Evolutionary conservation across 2,797 vertebrate genomes (phyloP).

Genomic region (Mus minutoides): DNA sequence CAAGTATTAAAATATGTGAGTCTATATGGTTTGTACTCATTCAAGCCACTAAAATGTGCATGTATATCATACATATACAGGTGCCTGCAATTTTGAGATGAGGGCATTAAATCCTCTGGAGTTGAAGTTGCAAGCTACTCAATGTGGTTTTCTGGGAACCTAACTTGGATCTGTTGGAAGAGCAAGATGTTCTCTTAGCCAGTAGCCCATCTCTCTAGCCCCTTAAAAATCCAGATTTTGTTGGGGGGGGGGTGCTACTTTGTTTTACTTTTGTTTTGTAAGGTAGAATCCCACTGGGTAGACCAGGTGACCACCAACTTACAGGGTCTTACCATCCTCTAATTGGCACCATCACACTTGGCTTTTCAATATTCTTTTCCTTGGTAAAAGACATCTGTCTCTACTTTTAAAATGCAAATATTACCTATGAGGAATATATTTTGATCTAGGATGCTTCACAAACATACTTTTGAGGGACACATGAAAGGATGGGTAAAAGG

Average conservation of each 20-base stretch:
- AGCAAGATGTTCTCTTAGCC: neutral
- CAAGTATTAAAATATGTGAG: neutral
- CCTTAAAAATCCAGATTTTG: neutral
- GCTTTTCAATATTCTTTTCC: neutral
- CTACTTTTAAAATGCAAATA: conserved; percentile 32
- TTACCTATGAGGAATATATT: neutral
- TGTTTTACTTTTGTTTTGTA: neutral
- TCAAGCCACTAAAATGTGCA: neutral
- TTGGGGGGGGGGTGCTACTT: neutral
- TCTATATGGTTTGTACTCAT: too few relatives aligned
- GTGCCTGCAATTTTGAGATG: neutral
- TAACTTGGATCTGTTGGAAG: neutral
- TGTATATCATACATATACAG: neutral
- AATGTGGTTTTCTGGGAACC: neutral
- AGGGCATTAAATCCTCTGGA: neutral
- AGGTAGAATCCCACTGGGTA: neutral
- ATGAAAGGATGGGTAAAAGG: neutral
- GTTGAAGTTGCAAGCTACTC: neutral
- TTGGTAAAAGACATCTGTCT: neutral
- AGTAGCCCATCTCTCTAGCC: neutral
- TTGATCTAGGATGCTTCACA: neutral
- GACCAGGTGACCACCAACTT: neutral
- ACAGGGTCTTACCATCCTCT: neutral
- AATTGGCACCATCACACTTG: neutral
- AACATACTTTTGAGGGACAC: neutral